Conservation (phyloP, 2,113 vertebrate genomes). For the Rhinopomastus cyanomelas region DNA sequence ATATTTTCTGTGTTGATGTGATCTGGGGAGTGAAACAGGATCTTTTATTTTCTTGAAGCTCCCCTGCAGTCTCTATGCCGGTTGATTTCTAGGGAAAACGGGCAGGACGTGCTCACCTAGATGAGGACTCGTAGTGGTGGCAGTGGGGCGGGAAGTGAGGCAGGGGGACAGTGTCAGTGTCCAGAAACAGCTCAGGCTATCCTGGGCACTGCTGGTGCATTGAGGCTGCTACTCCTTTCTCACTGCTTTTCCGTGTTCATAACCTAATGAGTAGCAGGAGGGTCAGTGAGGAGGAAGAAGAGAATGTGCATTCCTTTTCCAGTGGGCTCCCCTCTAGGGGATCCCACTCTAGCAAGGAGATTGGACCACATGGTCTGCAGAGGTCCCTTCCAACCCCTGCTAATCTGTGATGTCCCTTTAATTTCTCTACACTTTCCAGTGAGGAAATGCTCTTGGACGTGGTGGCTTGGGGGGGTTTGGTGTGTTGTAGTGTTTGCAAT, state of each 20-base stretch:
- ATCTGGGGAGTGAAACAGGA: accelerated
- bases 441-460: not conserved
- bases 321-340: no score
- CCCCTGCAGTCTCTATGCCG: not conserved
- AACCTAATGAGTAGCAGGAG: not conserved
- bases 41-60: not conserved
- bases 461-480: not conserved
- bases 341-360: no score
- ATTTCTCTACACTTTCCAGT: accelerated
- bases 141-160: not conserved
- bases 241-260: not conserved
- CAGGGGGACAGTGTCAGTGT: not conserved
- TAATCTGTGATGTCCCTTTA: not conserved
- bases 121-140: not conserved
- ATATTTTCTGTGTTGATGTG: accelerated
- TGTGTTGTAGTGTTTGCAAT: accelerated
- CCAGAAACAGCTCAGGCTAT: not conserved
- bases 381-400: no score
- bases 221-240: not conserved
- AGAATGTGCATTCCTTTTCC: not conserved
- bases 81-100: accelerated
- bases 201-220: not conserved
- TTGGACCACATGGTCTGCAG: no score
- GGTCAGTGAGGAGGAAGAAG: not conserved
- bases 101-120: not conserved